Evolutionary conservation across 2,888 invertebrate species (phyloP).

Genomic region (Eupithecia abbreviata): DNA sequence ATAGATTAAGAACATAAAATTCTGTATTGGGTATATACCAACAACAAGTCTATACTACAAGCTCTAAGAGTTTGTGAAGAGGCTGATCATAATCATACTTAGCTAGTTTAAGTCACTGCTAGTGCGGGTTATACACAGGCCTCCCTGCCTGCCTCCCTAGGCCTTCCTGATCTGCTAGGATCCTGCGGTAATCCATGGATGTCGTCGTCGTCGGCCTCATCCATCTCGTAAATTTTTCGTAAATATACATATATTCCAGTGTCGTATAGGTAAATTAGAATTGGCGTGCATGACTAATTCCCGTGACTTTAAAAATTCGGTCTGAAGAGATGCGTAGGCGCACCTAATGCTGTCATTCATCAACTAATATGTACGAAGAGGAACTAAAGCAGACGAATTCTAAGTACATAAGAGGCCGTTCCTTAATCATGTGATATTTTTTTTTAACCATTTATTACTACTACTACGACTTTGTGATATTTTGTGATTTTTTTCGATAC

Average conservation of each 20-base stretch:
- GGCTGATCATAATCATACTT: not conserved
- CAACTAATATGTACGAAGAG: conserved; percentile 13
- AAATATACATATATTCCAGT: not conserved
- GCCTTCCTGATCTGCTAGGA: not conserved
- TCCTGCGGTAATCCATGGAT: not conserved
- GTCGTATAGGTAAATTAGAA: conserved; percentile 6
- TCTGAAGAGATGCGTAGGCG: conserved; percentile 7
- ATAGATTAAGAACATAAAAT: not conserved
- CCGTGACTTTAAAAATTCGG: not conserved
- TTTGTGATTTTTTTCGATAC: too few relatives aligned
- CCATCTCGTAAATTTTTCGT: not conserved
- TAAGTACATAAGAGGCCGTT: too few relatives aligned
- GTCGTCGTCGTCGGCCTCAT: not conserved
- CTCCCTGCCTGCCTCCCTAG: not conserved
- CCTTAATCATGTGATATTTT: too few relatives aligned
- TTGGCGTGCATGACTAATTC: conserved; percentile 8
- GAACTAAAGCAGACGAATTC: conserved; percentile 9
- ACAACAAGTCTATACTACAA: not conserved
- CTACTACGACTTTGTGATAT: too few relatives aligned
- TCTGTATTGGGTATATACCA: not conserved
- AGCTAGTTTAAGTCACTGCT: not conserved
- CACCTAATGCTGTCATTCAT: conserved; percentile 9
- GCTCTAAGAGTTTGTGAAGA: not conserved
- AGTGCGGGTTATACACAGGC: not conserved
- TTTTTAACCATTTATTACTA: too few relatives aligned